phyloP scores from a whole-genome alignment of 2,797 vertebrate genomes.

The Hippoglossus hippoglossus region DNA sequence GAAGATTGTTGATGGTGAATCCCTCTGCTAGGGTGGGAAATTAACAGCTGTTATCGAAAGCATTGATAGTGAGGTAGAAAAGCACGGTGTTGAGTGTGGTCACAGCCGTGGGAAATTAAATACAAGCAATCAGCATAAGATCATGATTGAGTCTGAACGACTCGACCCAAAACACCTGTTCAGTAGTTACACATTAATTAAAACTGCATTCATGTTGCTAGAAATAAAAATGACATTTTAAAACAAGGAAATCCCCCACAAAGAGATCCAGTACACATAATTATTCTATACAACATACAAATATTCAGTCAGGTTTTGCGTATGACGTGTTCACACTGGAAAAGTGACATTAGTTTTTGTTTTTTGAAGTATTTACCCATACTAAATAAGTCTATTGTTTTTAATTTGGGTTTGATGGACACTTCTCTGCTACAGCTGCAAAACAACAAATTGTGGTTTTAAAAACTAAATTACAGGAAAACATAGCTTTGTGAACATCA shows the following conservation, averaged over 20 bases:
- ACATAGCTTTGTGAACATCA: neutral
- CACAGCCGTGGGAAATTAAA: slow-evolving; percentile 1
- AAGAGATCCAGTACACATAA: neutral
- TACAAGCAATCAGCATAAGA: neutral
- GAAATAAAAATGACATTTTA: too few species aligned
- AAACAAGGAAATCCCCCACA: too few species aligned
- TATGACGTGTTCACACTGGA: neutral
- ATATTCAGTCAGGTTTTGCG: neutral
- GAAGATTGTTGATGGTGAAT: neutral
- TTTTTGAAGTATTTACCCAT: too few species aligned
- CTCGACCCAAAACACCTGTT: neutral
- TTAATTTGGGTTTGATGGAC: neutral
- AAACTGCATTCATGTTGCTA: neutral
- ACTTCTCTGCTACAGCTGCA: neutral
- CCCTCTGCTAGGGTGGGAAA: slow-evolving; percentile 46
- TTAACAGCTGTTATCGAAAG: slow-evolving; percentile 8
- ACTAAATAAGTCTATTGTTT: too few species aligned
- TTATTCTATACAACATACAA: neutral
- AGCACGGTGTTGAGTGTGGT: neutral
- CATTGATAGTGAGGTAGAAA: neutral
- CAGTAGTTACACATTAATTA: neutral
- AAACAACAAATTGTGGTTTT: too few species aligned
- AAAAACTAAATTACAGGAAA: neutral
- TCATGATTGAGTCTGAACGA: neutral
- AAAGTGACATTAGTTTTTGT: neutral